Evolutionary conservation across 2,113 vertebrate species (phyloP).

Genomic region (Passer domesticus): DNA sequence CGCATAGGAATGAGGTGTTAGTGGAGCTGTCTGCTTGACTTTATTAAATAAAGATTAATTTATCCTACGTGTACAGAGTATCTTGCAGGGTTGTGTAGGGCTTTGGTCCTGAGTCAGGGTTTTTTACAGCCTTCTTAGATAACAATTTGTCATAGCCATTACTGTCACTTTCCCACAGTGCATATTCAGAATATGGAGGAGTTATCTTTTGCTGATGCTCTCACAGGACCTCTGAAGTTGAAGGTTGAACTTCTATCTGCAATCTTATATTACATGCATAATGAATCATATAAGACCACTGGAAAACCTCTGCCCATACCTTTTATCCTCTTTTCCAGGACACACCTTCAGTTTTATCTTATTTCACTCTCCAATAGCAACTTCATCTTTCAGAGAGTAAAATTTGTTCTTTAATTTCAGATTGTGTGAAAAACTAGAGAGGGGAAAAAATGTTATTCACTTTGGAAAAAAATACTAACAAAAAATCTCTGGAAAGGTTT

Average conservation of each 20-base stretch:
- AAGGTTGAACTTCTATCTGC: not conserved
- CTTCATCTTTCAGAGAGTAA: not conserved
- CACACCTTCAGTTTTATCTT: not conserved
- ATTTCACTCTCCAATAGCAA: not conserved
- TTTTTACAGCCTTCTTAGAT: not conserved
- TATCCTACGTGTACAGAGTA: not conserved
- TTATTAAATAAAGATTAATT: constrained; percentile 34
- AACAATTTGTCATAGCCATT: not conserved
- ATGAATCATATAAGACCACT: not conserved
- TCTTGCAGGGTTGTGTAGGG: not conserved
- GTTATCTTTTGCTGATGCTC: not conserved
- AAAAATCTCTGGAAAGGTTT: not conserved
- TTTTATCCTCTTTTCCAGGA: not conserved
- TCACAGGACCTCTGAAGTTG: not conserved
- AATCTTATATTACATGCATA: not conserved
- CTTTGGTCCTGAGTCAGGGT: not conserved
- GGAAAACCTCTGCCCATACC: not conserved
- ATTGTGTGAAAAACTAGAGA: not conserved
- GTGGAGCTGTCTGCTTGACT: not conserved
- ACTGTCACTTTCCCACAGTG: not conserved
- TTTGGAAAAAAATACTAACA: not conserved
- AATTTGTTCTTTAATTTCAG: not conserved
- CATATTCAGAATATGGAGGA: not conserved
- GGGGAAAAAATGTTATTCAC: not conserved
- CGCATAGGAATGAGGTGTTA: not conserved